Evolutionary conservation across 2,113 vertebrate genomes (phyloP), one percentile per base, ranked within the genome.

Genomic region (Hippocampus mohnikei): DNA sequence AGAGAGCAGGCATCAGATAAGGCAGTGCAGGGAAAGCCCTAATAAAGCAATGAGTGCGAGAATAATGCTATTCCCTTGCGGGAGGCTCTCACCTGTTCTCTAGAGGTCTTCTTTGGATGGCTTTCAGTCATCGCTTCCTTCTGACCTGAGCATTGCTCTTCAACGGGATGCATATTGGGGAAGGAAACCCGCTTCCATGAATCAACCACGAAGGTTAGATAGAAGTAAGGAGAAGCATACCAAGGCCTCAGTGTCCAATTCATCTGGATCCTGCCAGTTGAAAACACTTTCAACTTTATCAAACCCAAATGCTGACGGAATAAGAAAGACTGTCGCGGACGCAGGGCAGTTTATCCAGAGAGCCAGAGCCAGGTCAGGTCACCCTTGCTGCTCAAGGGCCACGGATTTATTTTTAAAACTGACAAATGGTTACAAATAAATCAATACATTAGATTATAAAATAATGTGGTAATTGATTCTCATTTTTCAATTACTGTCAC

Each of bases 51-150:
- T 68, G 13, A 2, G 18, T 18, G 46, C 20, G 40, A 64, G 15
- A 58, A 64, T 60, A 52, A 70, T 59, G 27, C 16, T 1, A 64
- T n/a, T 27, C 16, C 18, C 21, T 25, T 13, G 21, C 50, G n/a
- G 20, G 48, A 33, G 63, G 41, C 72, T 72, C 89, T 84, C 78
- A 90, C 89, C 87, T 89, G 83, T 69, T 74, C 9, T 61, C 44
- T 60, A 63, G 71, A 71, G 67, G 53, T 25, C 12, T 65, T 23
- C 48, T n/a, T 23, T 5, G 11, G 29, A 23, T 41, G 52, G 21
- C 1, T 5, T 33, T 29, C 20, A 55, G 7, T 29, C 50, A 46
- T 44, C 42, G 56, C 15, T 71, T 60, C 29, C 69, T 7, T 52
- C 74, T 72, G 63, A 68, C 50, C 70, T 80, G 69, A 74, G 66